Conservation (phyloP, 2,797 vertebrate species). For the Muscicapa striata region DNA sequence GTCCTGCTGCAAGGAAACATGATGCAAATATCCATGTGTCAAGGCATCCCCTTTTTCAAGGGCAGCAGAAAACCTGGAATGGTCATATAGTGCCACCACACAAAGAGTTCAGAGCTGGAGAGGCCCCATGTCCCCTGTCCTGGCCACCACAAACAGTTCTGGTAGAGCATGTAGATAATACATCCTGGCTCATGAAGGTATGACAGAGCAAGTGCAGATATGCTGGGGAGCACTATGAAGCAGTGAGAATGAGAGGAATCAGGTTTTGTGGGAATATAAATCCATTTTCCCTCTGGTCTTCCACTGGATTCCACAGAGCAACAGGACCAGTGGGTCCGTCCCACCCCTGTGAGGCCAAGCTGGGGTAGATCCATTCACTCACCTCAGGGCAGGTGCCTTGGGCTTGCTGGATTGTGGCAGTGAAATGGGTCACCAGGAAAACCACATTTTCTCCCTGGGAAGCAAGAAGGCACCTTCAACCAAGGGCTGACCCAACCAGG, state of each 20-base stretch:
- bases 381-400: slow-evolving; percentile 78
- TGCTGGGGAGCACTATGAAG: rapidly evolving
- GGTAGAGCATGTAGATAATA: rapidly evolving
- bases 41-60: background rate
- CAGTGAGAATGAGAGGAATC: background rate
- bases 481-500: too few relatives aligned
- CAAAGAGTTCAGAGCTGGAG: background rate
- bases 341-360: rapidly evolving
- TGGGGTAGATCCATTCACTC: background rate
- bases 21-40: background rate
- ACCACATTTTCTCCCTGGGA: slow-evolving; percentile 73
- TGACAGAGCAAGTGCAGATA: background rate
- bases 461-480: background rate
- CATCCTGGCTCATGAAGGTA: background rate
- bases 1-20: background rate
- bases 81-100: background rate
- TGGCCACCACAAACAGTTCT: too few relatives aligned
- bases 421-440: slow-evolving; percentile 77
- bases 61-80: background rate
- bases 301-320: background rate
- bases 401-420: slow-evolving; percentile 62
- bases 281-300: background rate
- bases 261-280: background rate
- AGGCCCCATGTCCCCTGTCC: background rate
- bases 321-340: background rate